A percentile compares a stretch with the other conserved stretches of the same genome.
phyloP scores from a whole-genome alignment of 2,888 invertebrate genomes.

The Thymelicus lineola region DNA sequence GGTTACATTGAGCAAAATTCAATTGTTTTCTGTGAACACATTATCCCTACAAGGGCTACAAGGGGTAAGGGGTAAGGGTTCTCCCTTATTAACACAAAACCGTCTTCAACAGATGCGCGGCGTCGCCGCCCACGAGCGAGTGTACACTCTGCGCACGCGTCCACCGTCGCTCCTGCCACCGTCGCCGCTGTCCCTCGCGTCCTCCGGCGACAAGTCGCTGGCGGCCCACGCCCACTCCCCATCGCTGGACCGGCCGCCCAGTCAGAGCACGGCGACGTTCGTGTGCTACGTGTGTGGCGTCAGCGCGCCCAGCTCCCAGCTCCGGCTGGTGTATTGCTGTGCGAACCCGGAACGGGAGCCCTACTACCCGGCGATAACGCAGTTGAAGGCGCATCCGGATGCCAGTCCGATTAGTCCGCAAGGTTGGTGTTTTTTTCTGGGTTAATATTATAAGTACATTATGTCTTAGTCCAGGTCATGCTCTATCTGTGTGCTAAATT shows the following conservation, averaged over 20 bases:
- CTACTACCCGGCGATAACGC: conserved; percentile 95
- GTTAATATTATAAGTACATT: too few relatives aligned
- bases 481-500: too few relatives aligned
- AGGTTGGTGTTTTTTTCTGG: conserved; percentile 76
- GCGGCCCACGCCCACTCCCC: conserved; percentile 65
- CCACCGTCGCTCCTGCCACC: conserved; percentile 85
- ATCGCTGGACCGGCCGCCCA: conserved; percentile 61
- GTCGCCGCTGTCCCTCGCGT: conserved; percentile 76
- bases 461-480: too few relatives aligned
- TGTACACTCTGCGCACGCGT: conserved; percentile 92
- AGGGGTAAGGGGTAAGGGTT: too few relatives aligned
- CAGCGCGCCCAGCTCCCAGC: conserved; percentile 91
- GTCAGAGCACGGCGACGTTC: conserved; percentile 82
- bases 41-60: too few relatives aligned
- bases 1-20: too few relatives aligned
- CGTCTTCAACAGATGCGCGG: conserved; percentile 84
- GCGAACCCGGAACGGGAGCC: conserved; percentile 94
- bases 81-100: too few relatives aligned
- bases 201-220: conserved; percentile 76
- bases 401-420: conserved; percentile 96
- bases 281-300: conserved; percentile 96
- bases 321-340: conserved; percentile 93
- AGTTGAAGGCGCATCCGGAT: conserved; percentile 91
- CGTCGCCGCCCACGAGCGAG: conserved; percentile 90
- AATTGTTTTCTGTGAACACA: too few relatives aligned